Evolutionary conservation across 2,888 invertebrate genomes (phyloP), one percentile per base, ranked within the genome.

Genomic region (Corythucha ciliata): DNA sequence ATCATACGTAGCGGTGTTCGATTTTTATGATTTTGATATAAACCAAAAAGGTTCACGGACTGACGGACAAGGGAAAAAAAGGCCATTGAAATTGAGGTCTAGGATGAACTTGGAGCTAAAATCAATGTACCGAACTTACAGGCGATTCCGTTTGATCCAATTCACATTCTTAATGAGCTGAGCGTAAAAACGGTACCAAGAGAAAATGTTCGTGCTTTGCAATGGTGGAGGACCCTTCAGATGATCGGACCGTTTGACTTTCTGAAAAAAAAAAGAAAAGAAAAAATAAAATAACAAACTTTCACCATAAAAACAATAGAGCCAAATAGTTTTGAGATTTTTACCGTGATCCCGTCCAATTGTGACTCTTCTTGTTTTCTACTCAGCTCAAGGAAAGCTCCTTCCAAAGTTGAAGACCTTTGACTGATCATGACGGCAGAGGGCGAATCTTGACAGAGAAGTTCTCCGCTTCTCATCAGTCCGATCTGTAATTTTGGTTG

Each of bases 381-480:
- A 53, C 86, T 84, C 39, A 93, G 72, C 56, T 80, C 79, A 7
- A 92, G 71, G 65, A 93, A 93, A 0, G 89, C 91, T 26, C 90
- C 87, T 66, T 94, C 93, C 21, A 94, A 71, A 0, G 82, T 81
- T 27, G 77, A 73, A 41, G 80, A 80, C 58, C 81, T 78, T 63
- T 80, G 84, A 58, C 74, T 71, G 3, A 72, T 67, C 59, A 92
- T 72, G 10, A 93, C 74, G 55, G 78, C 74, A 6, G 70, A 69
- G 0, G 93, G 93, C 0, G 85, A 76, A 58, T 85, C 82, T 69
- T 94, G 91, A 0, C 89, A 89, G 50, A 94, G 66, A 18, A 94
- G 71, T 54, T 80, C 77, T 0, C 93, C 93, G 62, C 81, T 81
- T 57, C 93, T 76, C 76, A 94, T 83, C 40, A 94, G 72, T 36